Percentiles rank a stretch among this genome's conserved stretches.
Evolutionary conservation across 2,113 vertebrate species (phyloP).

Genomic region (Hippopotamus amphibius): DNA sequence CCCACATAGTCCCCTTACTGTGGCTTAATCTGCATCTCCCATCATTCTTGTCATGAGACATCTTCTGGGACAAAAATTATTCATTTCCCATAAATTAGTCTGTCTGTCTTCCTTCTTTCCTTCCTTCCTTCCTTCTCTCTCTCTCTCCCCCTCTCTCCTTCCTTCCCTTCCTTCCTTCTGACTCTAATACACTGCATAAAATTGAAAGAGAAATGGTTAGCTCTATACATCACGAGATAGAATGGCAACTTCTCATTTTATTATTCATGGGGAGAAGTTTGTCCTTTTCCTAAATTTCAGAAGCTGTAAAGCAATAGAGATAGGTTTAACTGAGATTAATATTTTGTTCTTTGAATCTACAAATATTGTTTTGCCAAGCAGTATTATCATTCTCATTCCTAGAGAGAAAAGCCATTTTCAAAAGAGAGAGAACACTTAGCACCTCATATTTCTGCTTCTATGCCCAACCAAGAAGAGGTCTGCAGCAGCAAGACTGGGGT

Average conservation of each 20-base stretch:
- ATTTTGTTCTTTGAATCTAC: background rate
- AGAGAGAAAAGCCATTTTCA: background rate
- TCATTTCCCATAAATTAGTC: background rate
- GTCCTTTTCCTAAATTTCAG: background rate
- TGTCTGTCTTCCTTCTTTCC: no score
- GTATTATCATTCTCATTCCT: slow-evolving; percentile 14
- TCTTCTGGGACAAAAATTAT: background rate
- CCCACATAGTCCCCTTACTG: background rate
- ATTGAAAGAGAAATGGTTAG: background rate
- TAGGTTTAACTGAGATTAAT: background rate
- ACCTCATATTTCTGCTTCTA: background rate
- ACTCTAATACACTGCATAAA: background rate
- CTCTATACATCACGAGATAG: fast-evolving
- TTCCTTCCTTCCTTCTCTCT: background rate
- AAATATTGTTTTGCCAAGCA: background rate
- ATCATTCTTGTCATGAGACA: background rate
- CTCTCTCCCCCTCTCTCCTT: no score
- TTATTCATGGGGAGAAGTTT: background rate
- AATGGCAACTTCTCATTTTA: background rate
- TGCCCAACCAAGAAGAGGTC: background rate
- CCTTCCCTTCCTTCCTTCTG: background rate
- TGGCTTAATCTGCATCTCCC: background rate
- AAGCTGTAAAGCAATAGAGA: background rate
- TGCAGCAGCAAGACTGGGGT: background rate
- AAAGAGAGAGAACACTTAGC: background rate